Percentiles rank a stretch among this genome's conserved stretches.
These are phyloP conservation scores for Strongylocentrotus purpuratus DNA, from an alignment of 35 echinoderm and acorn worm genomes.

Conservation along the genomic window DNA sequence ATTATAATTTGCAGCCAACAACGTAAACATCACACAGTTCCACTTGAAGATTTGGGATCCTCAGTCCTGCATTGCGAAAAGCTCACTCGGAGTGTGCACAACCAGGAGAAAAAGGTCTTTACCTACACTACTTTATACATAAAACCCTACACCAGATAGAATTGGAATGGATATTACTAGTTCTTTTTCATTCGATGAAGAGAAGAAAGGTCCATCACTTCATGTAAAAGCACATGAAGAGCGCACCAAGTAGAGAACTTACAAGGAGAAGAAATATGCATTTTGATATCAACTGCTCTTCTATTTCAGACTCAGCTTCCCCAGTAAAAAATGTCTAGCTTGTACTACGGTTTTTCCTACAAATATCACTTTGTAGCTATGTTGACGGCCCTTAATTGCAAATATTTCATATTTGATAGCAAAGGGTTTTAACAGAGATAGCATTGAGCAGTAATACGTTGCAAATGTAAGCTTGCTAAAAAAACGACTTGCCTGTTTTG, in stretches of 20 bases:
- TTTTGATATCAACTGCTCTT: not conserved
- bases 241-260: not conserved
- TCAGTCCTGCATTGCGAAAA: not conserved
- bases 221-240: not conserved
- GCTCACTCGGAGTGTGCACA: not conserved
- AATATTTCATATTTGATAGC: constrained; percentile 24
- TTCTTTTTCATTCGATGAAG: not conserved
- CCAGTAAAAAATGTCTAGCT: not conserved
- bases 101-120: not conserved
- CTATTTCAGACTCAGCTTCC: not conserved
- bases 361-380: not conserved
- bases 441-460: not conserved
- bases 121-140: constrained; percentile 11
- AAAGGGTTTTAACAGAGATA: constrained; percentile 10
- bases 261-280: not conserved
- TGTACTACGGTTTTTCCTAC: not conserved
- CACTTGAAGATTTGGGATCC: not conserved
- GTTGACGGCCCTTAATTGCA: constrained; percentile 20
- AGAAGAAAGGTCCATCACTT: not conserved
- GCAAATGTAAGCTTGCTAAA: not conserved
- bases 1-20: not conserved
- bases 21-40: not conserved
- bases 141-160: constrained; percentile 9
- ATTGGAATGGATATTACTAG: not conserved
- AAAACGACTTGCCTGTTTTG: constrained; percentile 45